Evolutionary conservation across 30 jellyfish, hydroid and myxozoan genomes (phyloP).

Genomic region (Euphysa ruthae): DNA sequence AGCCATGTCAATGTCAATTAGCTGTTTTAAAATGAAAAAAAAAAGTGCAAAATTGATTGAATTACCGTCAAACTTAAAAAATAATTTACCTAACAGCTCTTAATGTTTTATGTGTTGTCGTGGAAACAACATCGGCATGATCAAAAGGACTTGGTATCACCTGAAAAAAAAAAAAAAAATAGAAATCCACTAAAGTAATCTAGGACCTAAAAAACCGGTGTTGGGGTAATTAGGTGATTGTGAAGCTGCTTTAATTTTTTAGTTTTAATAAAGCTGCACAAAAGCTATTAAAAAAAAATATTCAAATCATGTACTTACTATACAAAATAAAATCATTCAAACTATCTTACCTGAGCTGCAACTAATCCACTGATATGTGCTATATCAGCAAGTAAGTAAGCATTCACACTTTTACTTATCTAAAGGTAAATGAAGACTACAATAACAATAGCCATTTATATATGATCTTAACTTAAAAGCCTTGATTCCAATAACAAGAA

Average conservation of each 20-base stretch:
- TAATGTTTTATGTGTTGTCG: conserved; percentile 90
- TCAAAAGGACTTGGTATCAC: conserved; percentile 94
- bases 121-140: conserved; percentile 91
- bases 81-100: conserved; percentile 89
- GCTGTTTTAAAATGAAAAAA: too few species aligned
- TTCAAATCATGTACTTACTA: background rate
- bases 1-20: too few species aligned
- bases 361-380: conserved; percentile 99
- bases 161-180: conserved; percentile 21
- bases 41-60: too few species aligned
- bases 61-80: too few species aligned
- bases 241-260: too few species aligned
- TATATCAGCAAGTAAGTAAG: conserved; percentile 89
- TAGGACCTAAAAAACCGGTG: too few species aligned
- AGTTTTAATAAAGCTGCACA: too few species aligned
- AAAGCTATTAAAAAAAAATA: background rate
- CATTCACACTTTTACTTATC: conserved; percentile 41
- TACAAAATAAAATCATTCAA: background rate
- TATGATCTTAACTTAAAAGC: too few species aligned
- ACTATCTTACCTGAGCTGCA: conserved; percentile 91
- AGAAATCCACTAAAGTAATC: too few species aligned
- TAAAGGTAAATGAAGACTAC: background rate
- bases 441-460: too few species aligned
- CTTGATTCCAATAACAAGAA: too few species aligned
- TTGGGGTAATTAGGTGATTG: too few species aligned